phyloP scores from a whole-genome alignment of 2,888 invertebrate genomes.

The Thymelicus acteon region DNA sequence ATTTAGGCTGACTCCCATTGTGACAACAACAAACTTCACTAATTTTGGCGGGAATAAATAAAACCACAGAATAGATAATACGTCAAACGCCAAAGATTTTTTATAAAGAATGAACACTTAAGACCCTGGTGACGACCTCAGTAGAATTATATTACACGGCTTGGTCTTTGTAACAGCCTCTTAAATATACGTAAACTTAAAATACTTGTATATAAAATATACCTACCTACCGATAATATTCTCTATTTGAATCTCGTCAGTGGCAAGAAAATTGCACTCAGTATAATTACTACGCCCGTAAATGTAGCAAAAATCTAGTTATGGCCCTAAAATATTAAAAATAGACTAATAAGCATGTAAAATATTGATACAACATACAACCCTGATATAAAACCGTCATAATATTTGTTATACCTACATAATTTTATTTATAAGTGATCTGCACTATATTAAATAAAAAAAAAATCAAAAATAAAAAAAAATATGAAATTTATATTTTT shows the following conservation, averaged over 20 bases:
- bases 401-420: too few relatives aligned
- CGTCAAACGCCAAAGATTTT: background rate
- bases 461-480: too few relatives aligned
- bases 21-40: background rate
- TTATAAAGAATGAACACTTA: background rate
- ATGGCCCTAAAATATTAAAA: too few relatives aligned
- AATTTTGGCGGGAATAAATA: background rate
- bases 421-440: too few relatives aligned
- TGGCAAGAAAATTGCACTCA: slow-evolving; percentile 6
- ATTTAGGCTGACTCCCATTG: too few relatives aligned
- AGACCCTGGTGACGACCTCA: background rate
- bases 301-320: background rate
- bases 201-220: background rate
- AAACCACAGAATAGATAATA: too few relatives aligned
- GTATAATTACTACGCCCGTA: background rate
- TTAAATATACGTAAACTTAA: background rate
- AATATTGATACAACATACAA: too few relatives aligned
- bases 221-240: background rate
- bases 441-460: too few relatives aligned
- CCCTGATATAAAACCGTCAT: too few relatives aligned
- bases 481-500: too few relatives aligned
- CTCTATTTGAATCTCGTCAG: background rate
- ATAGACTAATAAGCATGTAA: too few relatives aligned
- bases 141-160: background rate
- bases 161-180: background rate